These are phyloP conservation scores for Lamprotornis superbus DNA, from an alignment of 2,113 vertebrate genomes.

Conservation along the genomic window DNA sequence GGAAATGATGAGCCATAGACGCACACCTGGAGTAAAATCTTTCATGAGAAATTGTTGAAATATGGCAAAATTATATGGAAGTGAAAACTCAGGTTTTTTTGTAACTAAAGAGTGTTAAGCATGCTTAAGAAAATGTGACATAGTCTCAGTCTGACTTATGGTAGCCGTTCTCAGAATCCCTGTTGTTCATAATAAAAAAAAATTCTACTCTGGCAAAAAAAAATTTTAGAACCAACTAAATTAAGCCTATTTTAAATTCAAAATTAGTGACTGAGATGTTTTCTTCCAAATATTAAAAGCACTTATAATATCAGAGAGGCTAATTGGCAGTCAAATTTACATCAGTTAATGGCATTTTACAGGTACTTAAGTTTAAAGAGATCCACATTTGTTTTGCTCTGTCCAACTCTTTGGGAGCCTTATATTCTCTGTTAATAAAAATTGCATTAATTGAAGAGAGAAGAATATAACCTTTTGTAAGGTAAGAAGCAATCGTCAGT, in stretches of 20 bases:
- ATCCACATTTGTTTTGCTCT: neutral
- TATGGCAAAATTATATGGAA: neutral
- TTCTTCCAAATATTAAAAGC: slow-evolving; percentile 17
- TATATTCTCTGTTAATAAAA: neutral
- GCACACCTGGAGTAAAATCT: neutral
- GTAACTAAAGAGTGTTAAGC: neutral
- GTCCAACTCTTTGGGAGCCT: neutral
- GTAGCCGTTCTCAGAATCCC: neutral
- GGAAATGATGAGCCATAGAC: neutral
- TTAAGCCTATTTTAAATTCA: slow-evolving; percentile 11
- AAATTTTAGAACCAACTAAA: neutral
- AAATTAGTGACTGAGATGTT: neutral
- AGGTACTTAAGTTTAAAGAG: slow-evolving; percentile 30
- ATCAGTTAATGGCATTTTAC: slow-evolving; percentile 25
- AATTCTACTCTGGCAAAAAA: neutral
- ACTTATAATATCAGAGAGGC: neutral
- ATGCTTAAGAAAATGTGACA: neutral
- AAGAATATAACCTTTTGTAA: slow-evolving; percentile 9
- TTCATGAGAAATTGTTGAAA: neutral
- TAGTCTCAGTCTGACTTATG: neutral
- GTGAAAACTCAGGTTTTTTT: neutral
- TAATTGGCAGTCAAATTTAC: slow-evolving; percentile 42
- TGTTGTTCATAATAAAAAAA: neutral
- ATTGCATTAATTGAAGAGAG: neutral
- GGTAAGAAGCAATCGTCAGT: neutral